These are phyloP conservation scores for Oreotrochilus melanogaster DNA, from an alignment of 2,113 vertebrate species.

Conservation along the genomic window DNA sequence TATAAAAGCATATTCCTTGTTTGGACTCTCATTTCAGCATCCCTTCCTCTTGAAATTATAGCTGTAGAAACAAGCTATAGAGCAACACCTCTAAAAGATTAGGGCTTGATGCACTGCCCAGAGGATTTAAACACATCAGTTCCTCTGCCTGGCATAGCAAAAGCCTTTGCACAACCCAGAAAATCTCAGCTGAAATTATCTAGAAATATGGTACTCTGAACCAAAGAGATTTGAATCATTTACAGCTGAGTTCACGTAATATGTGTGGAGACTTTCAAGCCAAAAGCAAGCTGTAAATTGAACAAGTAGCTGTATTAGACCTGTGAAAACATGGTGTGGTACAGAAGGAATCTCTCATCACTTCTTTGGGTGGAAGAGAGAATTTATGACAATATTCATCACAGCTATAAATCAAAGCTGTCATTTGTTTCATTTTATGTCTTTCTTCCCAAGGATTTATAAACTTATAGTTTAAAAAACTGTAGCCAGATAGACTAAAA, in stretches of 20 bases:
- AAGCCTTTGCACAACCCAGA: background rate
- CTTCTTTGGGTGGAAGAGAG: background rate
- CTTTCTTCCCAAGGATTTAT: conserved; percentile 10
- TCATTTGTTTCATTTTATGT: conserved; percentile 17
- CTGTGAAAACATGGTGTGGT: background rate
- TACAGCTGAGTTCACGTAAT: background rate
- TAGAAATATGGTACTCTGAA: background rate
- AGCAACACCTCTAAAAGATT: background rate
- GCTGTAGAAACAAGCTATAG: background rate
- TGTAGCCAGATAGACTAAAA: background rate
- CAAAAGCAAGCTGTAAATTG: background rate
- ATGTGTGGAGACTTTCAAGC: background rate
- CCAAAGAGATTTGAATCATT: background rate
- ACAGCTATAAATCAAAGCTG: conserved; percentile 15
- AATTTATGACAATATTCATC: conserved; percentile 21
- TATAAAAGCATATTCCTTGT: background rate
- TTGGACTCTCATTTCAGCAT: background rate
- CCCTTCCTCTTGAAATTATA: background rate
- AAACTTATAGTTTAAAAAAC: conserved; percentile 30
- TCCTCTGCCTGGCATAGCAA: background rate
- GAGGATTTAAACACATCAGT: background rate
- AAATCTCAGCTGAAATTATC: background rate
- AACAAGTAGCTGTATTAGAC: background rate
- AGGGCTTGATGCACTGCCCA: background rate
- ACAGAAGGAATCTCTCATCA: background rate